These are phyloP conservation scores for Hyles vespertilio DNA, from an alignment of 1,140 invertebrate genomes.

Conservation along the genomic window DNA sequence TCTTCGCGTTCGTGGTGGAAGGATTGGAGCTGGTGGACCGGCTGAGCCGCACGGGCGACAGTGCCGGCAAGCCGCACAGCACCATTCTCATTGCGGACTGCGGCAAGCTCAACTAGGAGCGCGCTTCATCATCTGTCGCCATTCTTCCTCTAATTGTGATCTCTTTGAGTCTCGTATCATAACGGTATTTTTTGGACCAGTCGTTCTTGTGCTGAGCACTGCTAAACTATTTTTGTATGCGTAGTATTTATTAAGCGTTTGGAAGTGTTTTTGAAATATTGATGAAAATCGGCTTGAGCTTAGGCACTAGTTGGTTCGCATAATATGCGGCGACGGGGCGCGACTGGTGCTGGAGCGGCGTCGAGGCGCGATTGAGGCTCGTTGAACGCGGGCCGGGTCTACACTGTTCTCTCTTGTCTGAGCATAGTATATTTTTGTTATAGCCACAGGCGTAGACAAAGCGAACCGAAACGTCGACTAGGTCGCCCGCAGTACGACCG, in stretches of 20 bases:
- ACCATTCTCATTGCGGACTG: conserved; percentile 85
- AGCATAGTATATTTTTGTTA: conserved; percentile 19
- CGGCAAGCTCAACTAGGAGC: conserved; percentile 77
- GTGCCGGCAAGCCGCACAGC: conserved; percentile 85
- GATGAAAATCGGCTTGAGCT: conserved; percentile 33
- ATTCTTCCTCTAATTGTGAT: background rate
- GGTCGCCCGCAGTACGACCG: conserved; percentile 1
- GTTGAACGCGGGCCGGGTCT: background rate
- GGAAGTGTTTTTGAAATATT: conserved; percentile 30
- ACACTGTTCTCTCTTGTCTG: no score
- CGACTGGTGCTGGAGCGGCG: no score
- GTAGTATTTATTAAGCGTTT: conserved; percentile 23
- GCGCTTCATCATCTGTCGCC: conserved; percentile 11
- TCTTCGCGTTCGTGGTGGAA: conserved; percentile 88
- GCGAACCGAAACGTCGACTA: background rate
- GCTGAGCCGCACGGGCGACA: conserved; percentile 85
- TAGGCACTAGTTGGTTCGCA: conserved; percentile 17
- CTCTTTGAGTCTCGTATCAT: conserved; percentile 16
- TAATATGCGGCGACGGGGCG: no score
- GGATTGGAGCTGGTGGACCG: conserved; percentile 88
- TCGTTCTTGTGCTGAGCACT: conserved; percentile 22
- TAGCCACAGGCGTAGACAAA: conserved; percentile 3
- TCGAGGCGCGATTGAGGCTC: no score
- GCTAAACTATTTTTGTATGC: conserved; percentile 36
- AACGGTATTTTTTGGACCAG: conserved; percentile 29